Evolutionary conservation across 1,140 invertebrate genomes (phyloP).

Genomic region (Berghia stephanieae): DNA sequence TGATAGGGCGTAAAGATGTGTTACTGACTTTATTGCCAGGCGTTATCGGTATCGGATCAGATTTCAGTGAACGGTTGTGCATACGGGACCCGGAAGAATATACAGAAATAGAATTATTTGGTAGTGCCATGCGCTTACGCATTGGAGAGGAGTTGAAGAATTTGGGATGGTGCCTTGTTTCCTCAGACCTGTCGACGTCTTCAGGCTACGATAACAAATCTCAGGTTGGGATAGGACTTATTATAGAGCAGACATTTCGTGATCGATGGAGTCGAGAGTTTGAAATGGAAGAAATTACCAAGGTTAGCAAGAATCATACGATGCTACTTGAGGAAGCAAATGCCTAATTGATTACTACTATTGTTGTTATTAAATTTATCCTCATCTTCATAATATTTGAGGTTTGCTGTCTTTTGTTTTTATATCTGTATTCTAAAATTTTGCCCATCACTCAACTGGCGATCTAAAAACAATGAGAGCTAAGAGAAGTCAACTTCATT

Average conservation of each 20-base stretch:
- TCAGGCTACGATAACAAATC: constrained; percentile 52
- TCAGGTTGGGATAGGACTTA: constrained; percentile 40
- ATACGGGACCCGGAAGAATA: constrained; percentile 48
- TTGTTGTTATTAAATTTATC: no score
- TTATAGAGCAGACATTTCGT: constrained; percentile 58
- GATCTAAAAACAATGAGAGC: no score
- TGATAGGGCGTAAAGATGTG: constrained; percentile 54
- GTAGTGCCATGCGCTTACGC: constrained; percentile 47
- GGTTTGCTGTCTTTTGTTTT: no score
- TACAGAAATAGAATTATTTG: constrained; percentile 55
- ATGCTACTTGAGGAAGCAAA: constrained; percentile 25
- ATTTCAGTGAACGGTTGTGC: constrained; percentile 49
- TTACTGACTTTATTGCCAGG: constrained; percentile 48
- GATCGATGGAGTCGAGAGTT: constrained; percentile 50
- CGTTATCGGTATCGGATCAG: constrained; percentile 53
- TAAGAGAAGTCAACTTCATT: no score
- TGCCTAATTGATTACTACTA: constrained; percentile 17
- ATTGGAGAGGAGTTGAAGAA: constrained; percentile 77
- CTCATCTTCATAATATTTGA: no score
- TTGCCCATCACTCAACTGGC: no score
- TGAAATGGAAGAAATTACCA: constrained; percentile 24
- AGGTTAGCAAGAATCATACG: constrained; percentile 28
- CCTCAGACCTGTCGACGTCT: constrained; percentile 68
- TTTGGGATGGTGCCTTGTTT: constrained; percentile 79
- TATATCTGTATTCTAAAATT: no score